These are phyloP conservation scores for Arvicanthis niloticus DNA, from an alignment of 2,113 vertebrate species.

Conservation along the genomic window DNA sequence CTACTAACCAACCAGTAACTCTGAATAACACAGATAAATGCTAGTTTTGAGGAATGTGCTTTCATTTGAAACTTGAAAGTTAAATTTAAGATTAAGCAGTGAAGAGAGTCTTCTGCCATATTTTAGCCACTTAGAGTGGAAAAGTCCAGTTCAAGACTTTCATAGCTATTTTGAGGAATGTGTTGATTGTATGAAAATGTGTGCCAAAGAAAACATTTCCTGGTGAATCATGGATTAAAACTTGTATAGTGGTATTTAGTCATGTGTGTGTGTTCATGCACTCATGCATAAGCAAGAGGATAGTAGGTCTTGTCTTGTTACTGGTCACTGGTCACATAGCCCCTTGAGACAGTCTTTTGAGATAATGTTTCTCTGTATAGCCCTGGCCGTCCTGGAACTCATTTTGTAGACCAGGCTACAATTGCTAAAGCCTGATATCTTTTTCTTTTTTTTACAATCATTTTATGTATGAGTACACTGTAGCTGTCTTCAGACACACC, in stretches of 20 bases:
- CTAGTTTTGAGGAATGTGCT: neutral
- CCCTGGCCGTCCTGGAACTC: neutral
- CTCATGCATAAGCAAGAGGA: neutral
- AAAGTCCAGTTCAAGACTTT: neutral
- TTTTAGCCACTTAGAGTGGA: neutral
- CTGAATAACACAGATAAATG: neutral
- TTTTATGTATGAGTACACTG: too few relatives aligned
- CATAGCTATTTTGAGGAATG: neutral
- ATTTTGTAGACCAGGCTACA: neutral
- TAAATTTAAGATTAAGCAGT: neutral
- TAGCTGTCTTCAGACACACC: too few relatives aligned
- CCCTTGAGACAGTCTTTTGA: neutral
- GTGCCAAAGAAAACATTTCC: neutral
- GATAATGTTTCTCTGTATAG: neutral
- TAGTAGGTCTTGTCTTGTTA: neutral
- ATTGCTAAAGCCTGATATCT: neutral
- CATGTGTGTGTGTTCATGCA: neutral
- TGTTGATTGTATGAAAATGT: neutral
- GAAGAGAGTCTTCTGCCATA: neutral
- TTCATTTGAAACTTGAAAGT: neutral
- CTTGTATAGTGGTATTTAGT: neutral
- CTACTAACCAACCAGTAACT: neutral
- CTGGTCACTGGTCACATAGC: neutral
- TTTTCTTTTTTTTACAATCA: too few relatives aligned
- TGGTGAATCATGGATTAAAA: neutral